Evolutionary conservation across 2,888 invertebrate genomes (phyloP).

Genomic region (Drosophila koepferae): DNA sequence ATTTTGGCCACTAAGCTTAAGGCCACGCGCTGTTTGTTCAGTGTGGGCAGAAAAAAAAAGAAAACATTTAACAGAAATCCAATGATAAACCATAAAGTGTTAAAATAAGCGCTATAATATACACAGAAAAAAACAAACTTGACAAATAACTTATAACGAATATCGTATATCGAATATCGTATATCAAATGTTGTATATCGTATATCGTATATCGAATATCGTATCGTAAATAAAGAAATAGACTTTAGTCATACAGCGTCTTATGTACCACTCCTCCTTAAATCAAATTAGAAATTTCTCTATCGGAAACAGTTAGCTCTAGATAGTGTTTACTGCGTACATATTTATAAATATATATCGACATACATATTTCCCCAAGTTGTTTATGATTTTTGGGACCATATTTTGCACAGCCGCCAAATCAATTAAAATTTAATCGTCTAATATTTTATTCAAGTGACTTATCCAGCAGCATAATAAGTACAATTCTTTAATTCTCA

Average conservation of each 20-base stretch:
- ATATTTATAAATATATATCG: constrained; percentile 5
- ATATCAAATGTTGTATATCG: neutral
- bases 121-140: constrained; percentile 16
- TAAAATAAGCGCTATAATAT: constrained; percentile 50
- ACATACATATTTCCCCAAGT: constrained; percentile 23
- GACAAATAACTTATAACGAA: constrained; percentile 4
- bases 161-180: neutral
- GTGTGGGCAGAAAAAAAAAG: constrained; percentile 67
- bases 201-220: neutral
- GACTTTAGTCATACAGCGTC: neutral
- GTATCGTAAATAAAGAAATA: neutral
- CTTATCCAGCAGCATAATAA: constrained; percentile 44
- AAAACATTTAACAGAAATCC: constrained; percentile 26
- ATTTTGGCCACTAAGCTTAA: constrained; percentile 60
- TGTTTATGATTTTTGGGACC: constrained; percentile 34
- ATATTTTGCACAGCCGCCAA: constrained; percentile 46
- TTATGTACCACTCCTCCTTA: neutral
- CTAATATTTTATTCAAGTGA: constrained; percentile 20
- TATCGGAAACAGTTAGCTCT: neutral
- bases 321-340: constrained; percentile 30
- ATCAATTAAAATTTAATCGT: constrained; percentile 21
- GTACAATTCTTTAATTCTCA: constrained; percentile 51
- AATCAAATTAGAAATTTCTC: neutral
- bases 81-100: constrained; percentile 16
- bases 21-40: constrained; percentile 77